Conservation (phyloP, 2,797 vertebrate species). For the Phataginus tricuspis region DNA sequence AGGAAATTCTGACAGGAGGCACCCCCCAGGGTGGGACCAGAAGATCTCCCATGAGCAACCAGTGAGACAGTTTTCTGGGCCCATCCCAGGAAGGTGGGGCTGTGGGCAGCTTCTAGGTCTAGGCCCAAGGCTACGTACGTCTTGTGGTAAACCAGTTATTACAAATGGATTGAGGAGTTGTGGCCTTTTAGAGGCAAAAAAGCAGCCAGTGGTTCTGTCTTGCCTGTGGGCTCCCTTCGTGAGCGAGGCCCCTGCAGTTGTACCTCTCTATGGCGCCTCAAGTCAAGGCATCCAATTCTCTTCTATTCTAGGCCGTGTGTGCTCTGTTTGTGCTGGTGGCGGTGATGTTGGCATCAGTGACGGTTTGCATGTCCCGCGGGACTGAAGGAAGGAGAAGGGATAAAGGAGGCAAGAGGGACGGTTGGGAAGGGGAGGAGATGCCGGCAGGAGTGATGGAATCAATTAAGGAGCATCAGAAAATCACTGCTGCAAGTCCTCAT, state of each 20-base stretch:
- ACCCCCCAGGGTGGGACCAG: conserved; percentile 25
- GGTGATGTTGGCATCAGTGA: too few species aligned
- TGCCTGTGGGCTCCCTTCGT: neutral
- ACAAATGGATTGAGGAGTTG: neutral
- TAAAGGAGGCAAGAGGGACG: neutral
- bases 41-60: conserved; percentile 46
- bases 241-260: neutral
- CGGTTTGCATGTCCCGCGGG: neutral
- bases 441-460: neutral
- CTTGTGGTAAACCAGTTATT: conserved; percentile 28
- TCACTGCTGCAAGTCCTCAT: neutral
- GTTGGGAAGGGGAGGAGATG: neutral
- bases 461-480: neutral
- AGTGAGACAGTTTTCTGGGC: conserved; percentile 31
- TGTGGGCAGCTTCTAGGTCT: conserved; percentile 21
- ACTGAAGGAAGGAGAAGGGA: neutral
- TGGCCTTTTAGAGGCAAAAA: neutral
- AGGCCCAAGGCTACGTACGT: conserved; percentile 36
- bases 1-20: neutral
- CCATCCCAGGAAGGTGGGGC: neutral
- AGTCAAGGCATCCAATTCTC: neutral
- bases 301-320: neutral
- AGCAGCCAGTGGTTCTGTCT: neutral
- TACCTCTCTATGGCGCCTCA: neutral
- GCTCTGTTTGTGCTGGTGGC: neutral